phyloP scores from a whole-genome alignment of 2,113 vertebrate species.

The Acrocephalus arundinaceus region DNA sequence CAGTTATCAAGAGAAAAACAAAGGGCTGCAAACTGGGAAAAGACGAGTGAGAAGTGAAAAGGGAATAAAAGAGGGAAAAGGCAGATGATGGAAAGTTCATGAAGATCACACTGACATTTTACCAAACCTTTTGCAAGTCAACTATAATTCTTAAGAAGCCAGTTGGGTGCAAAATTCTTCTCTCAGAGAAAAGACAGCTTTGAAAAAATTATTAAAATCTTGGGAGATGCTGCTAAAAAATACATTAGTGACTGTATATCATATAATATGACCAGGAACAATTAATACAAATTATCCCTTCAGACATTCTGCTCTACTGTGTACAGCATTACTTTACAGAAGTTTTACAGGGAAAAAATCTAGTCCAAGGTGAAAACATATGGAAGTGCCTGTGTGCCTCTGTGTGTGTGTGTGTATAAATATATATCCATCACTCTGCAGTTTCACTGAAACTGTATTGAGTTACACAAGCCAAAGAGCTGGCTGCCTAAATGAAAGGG shows the following conservation, averaged over 20 bases:
- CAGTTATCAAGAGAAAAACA: constrained; percentile 29
- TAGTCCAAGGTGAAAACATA: neutral
- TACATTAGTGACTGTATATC: neutral
- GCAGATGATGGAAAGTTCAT: neutral
- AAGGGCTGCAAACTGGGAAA: neutral
- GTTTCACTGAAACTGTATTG: neutral
- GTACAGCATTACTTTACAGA: neutral
- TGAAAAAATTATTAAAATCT: neutral
- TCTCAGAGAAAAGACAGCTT: neutral
- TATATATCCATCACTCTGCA: neutral
- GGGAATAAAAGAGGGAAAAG: neutral
- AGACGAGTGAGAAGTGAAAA: constrained; percentile 1
- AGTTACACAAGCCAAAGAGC: neutral
- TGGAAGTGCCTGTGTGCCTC: neutral
- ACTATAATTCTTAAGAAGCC: neutral
- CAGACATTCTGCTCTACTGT: neutral
- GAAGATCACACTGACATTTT: constrained; percentile 10
- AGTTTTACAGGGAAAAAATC: neutral
- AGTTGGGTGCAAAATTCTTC: neutral
- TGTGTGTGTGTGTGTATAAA: neutral
- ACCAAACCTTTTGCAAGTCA: neutral
- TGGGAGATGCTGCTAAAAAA: neutral
- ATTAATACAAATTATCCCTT: neutral
- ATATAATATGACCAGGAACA: neutral
- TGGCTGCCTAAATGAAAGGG: neutral